Evolutionary conservation across 2,797 vertebrate species (phyloP).

Genomic region (Liasis olivaceus): DNA sequence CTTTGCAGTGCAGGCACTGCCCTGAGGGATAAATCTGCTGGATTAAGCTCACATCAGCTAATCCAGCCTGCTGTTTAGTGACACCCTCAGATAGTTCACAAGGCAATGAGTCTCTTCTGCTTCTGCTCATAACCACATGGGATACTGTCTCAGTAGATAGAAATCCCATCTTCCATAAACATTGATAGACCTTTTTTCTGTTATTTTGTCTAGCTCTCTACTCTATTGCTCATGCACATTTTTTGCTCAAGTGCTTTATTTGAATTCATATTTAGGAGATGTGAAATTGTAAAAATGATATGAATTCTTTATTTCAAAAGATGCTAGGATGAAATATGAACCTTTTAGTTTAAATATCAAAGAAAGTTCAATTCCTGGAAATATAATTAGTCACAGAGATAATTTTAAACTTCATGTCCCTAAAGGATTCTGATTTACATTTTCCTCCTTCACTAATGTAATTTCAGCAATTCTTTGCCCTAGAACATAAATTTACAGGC

Average conservation of each 20-base stretch:
- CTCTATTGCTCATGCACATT: not conserved
- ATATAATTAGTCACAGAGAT: not conserved
- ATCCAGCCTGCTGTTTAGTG: too few relatives aligned
- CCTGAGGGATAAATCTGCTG: not conserved
- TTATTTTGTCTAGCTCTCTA: not conserved
- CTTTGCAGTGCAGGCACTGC: not conserved
- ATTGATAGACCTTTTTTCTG: not conserved
- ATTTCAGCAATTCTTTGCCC: not conserved
- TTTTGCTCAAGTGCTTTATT: not conserved
- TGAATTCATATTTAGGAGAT: not conserved
- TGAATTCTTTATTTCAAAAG: slow-evolving; percentile 34
- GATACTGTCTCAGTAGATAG: not conserved
- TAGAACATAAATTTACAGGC: slow-evolving; percentile 11
- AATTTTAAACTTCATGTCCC: not conserved
- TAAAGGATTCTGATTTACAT: slow-evolving; percentile 4
- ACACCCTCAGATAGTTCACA: not conserved
- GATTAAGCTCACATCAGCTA: too few relatives aligned
- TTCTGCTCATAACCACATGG: not conserved
- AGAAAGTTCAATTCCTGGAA: not conserved
- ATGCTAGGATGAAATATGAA: slow-evolving; percentile 21
- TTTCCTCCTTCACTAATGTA: not conserved
- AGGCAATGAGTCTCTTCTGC: not conserved
- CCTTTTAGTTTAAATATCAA: slow-evolving; percentile 8
- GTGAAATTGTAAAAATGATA: fast-evolving
- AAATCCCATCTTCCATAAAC: not conserved